Evolutionary conservation across 2,113 vertebrate genomes (phyloP).

Genomic region (Lontra canadensis): DNA sequence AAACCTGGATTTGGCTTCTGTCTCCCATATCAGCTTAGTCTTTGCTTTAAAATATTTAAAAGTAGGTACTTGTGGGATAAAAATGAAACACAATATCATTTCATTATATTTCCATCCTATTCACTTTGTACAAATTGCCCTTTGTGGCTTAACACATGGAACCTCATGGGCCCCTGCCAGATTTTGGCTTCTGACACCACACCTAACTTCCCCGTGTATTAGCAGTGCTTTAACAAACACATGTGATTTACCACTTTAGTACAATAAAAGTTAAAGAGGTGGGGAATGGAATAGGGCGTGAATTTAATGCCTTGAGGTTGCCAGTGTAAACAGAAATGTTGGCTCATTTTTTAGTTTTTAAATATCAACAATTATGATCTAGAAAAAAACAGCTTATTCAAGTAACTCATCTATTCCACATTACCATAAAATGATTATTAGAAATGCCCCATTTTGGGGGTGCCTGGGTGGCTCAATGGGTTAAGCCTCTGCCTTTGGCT

Average conservation of each 20-base stretch:
- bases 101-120: neutral
- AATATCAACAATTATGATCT: neutral
- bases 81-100: neutral
- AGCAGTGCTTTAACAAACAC: neutral
- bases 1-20: neutral
- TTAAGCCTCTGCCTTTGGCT: too few species aligned
- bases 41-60: conserved; percentile 18
- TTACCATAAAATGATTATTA: neutral
- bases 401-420: neutral
- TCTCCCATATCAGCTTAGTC: neutral
- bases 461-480: too few species aligned
- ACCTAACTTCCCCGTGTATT: neutral
- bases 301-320: neutral
- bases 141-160: neutral
- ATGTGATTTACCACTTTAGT: neutral
- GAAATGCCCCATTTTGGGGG: neutral
- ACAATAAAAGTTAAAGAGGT: neutral
- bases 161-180: neutral
- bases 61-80: neutral
- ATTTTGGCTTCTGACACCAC: neutral
- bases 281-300: neutral
- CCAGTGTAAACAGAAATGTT: neutral
- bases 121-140: neutral
- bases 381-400: neutral
- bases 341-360: conserved; percentile 25